Conservation (phyloP, 1,140 invertebrate species). For the Drosophila obscura region DNA sequence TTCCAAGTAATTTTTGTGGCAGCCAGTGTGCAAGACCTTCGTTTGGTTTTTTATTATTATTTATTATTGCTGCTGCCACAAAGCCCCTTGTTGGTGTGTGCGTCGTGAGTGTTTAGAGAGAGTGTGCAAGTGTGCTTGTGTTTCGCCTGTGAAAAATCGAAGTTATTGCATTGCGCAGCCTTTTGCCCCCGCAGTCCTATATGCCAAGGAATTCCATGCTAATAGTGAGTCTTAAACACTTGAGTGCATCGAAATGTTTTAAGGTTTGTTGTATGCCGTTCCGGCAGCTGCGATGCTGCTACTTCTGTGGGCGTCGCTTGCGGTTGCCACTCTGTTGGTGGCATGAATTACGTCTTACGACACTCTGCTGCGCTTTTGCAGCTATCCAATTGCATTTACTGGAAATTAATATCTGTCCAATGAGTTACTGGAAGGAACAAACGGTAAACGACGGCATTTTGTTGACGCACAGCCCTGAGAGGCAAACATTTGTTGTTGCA, state of each 20-base stretch:
- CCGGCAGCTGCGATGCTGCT: background rate
- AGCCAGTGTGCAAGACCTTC: background rate
- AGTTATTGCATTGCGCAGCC: slow-evolving; percentile 73
- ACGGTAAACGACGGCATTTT: slow-evolving; percentile 72
- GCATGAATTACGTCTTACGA: slow-evolving; percentile 1
- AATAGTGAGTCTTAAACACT: slow-evolving; percentile 53
- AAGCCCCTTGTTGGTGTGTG: slow-evolving; percentile 23
- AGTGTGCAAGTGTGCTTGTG: slow-evolving; percentile 39
- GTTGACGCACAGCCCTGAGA: slow-evolving; percentile 48
- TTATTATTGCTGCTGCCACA: slow-evolving; percentile 26
- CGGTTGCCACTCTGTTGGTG: slow-evolving; percentile 17
- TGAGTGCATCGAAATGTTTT: slow-evolving; percentile 16
- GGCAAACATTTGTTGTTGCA: slow-evolving; percentile 70
- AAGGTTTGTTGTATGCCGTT: slow-evolving; percentile 2
- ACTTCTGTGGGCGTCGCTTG: slow-evolving; percentile 39
- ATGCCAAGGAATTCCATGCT: slow-evolving; percentile 30
- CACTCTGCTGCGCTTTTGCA: slow-evolving; percentile 2
- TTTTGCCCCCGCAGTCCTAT: slow-evolving; percentile 27
- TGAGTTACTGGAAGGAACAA: slow-evolving; percentile 21
- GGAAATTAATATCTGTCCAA: slow-evolving; percentile 39
- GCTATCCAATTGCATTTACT: slow-evolving; percentile 6
- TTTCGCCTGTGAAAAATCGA: slow-evolving; percentile 76
- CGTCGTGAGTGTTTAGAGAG: slow-evolving; percentile 25
- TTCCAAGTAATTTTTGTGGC: background rate
- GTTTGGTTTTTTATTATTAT: slow-evolving; percentile 38